Base-by-base conservation (phyloP, 2,888 invertebrate genomes). In the Eurois occulta region DNA sequence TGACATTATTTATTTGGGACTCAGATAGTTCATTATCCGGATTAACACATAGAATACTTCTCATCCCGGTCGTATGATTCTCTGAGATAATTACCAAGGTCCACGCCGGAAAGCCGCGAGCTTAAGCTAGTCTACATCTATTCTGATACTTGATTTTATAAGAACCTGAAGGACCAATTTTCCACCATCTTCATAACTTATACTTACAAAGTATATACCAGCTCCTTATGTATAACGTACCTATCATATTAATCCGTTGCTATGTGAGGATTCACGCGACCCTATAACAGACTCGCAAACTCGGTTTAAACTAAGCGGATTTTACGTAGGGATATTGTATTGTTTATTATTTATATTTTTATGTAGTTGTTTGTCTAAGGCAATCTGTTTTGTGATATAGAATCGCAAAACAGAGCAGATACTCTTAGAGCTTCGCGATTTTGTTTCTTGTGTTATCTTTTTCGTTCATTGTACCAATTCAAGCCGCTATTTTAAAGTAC, bases 261-360 rank as follows among this genome's bases (percentile, higher is more conserved):
- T 18, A 41, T 70, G 65, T 16, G 24, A 41, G n/a, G 69, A 66
- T 60, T 70, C 43, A 35, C 48, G 32, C 10, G 8, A 68, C 48
- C 48, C 66, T 58, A 16, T 58, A 71, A 73, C 46, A 64, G 62
- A 64, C n/a, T 64, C 58, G 21, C 67, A 73, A 73, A 72, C 65
- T 72, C 48, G 80, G 73, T 41, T 76, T 77, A 66, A 62, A 60
- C 3, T 76, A 65, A 83, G 73, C 83, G 65, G 60, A 68, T 41
- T 77, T 73, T 1, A 18, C 35, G 58, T 58, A 28, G 1, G 35
- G 71, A 62, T 43, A 73, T 77, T 73, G 35, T 1, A n/a, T 5
- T 48, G 48, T 64, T 64, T 58, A 68, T 72, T 76, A 72, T 76
- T 83, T 35, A 73, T 83, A 72, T 83, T 67, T 83, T 76, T 65